These are phyloP conservation scores for Crotalus viridis DNA, from an alignment of 2,113 vertebrate species.

Conservation along the genomic window DNA sequence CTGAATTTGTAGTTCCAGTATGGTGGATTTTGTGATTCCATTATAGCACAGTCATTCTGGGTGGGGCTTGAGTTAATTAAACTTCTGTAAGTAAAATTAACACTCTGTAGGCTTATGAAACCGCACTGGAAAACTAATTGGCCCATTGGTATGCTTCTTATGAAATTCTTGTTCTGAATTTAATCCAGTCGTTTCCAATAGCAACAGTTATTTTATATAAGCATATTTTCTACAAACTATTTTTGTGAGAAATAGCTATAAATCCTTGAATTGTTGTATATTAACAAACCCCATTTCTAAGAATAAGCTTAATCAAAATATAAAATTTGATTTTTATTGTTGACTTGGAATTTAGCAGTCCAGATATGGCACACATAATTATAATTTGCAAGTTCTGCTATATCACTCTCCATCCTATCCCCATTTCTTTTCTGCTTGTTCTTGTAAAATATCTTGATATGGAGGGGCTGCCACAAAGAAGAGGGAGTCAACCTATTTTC, in stretches of 20 bases:
- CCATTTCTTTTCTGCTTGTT: neutral
- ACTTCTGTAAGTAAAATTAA: constrained; percentile 20
- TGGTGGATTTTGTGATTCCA: constrained; percentile 10
- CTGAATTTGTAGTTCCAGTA: neutral
- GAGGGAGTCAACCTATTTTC: neutral
- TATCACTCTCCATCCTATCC: neutral
- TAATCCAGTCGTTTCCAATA: neutral
- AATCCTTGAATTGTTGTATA: neutral
- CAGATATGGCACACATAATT: neutral
- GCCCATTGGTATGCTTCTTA: neutral
- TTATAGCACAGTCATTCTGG: neutral
- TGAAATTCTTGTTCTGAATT: neutral
- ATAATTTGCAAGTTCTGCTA: neutral
- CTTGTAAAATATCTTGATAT: neutral
- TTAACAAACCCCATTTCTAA: neutral
- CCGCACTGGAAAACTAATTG: neutral
- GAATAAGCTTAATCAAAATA: neutral
- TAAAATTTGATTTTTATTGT: neutral
- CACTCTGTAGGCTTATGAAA: neutral
- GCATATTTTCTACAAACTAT: neutral
- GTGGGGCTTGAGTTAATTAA: constrained; percentile 20
- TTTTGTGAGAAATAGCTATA: neutral
- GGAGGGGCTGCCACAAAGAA: neutral
- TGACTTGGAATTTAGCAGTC: neutral
- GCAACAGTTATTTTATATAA: neutral